These are phyloP conservation scores for Epinephelus coioides DNA, from an alignment of 2,797 vertebrate species.

Conservation along the genomic window DNA sequence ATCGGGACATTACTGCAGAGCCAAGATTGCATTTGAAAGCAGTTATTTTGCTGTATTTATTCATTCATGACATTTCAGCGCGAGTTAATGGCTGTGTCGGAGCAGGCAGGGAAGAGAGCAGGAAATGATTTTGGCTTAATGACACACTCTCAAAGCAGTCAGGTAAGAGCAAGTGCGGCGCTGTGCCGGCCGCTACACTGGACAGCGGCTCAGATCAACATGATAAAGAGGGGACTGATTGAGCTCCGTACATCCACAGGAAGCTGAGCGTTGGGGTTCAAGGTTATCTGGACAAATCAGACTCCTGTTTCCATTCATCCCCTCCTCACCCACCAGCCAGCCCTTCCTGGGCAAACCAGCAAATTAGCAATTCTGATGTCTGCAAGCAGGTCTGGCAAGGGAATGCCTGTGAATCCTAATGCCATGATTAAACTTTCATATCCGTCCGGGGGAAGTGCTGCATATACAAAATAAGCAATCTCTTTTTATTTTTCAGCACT, in stretches of 20 bases:
- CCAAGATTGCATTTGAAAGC: constrained; percentile 52
- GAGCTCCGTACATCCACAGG: constrained; percentile 73
- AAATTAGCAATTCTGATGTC: constrained; percentile 87
- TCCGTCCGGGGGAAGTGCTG: constrained; percentile 78
- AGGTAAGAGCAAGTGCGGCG: constrained; percentile 58
- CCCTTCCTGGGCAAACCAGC: constrained; percentile 74
- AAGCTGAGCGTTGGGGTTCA: constrained; percentile 79
- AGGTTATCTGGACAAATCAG: constrained; percentile 86
- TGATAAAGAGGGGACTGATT: constrained; percentile 81
- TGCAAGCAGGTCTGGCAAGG: constrained; percentile 81
- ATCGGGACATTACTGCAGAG: constrained; percentile 49
- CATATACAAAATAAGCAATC: constrained; percentile 82
- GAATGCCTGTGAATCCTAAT: constrained; percentile 85
- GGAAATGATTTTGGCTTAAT: constrained; percentile 65
- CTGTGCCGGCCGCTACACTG: constrained; percentile 29
- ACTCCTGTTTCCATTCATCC: constrained; percentile 83
- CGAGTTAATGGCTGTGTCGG: constrained; percentile 63
- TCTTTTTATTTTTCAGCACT: constrained; percentile 78
- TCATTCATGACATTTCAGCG: constrained; percentile 58
- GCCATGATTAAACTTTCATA: constrained; percentile 86
- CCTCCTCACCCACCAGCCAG: constrained; percentile 75
- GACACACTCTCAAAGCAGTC: constrained; percentile 53
- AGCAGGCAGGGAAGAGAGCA: constrained; percentile 36
- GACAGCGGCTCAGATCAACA: constrained; percentile 78
- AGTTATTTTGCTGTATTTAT: constrained; percentile 58